Conservation (phyloP, 2,113 vertebrate species). For the Upupa epops region DNA sequence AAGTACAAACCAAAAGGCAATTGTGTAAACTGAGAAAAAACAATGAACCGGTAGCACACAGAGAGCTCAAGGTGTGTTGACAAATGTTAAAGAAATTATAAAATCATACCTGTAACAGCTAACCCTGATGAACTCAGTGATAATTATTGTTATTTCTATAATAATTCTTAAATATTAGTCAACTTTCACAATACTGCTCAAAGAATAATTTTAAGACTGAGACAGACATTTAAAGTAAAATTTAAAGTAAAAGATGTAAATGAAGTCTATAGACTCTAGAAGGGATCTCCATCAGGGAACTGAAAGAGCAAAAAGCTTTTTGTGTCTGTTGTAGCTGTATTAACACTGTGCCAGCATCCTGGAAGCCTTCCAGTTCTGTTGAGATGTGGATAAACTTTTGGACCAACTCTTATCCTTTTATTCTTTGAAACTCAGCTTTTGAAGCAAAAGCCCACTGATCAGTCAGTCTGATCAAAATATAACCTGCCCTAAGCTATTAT, state of each 20-base stretch:
- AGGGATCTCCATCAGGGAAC: background rate
- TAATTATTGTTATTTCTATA: background rate
- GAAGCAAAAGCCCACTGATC: background rate
- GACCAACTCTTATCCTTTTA: background rate
- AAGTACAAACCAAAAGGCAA: background rate
- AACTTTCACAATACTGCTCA: background rate
- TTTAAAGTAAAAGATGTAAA: background rate
- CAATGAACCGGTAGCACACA: background rate
- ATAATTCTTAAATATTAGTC: background rate
- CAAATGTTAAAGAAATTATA: background rate
- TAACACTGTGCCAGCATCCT: background rate
- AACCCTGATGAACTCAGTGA: background rate
- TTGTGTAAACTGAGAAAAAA: background rate
- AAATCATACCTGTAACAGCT: fast-evolving
- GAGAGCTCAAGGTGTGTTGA: background rate
- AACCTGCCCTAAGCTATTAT: background rate
- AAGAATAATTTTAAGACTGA: background rate
- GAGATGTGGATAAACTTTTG: background rate
- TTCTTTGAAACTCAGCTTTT: background rate
- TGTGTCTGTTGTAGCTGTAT: background rate
- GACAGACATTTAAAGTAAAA: background rate
- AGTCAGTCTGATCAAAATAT: background rate
- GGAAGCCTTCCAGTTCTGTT: background rate
- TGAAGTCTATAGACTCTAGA: background rate
- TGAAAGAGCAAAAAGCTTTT: background rate